These are phyloP conservation scores for Oryzias woworae DNA, from an alignment of 2,113 vertebrate species.

Conservation along the genomic window DNA sequence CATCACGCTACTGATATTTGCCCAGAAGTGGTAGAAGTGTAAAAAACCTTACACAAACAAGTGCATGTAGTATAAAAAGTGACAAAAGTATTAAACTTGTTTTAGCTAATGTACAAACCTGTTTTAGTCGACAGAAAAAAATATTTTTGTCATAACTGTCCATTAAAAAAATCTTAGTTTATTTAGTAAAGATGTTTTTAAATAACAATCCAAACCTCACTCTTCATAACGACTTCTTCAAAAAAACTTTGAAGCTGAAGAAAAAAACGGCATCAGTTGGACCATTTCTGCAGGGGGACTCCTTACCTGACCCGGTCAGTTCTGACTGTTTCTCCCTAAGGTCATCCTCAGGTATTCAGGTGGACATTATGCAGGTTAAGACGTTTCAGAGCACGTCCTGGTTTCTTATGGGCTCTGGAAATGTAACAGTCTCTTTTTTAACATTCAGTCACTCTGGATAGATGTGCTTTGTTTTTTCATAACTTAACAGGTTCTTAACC, in stretches of 20 bases:
- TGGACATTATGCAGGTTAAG: slow-evolving; percentile 60
- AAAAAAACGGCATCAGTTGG: slow-evolving; percentile 42
- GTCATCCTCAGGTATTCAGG: slow-evolving; percentile 58
- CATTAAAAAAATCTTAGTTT: too few relatives aligned
- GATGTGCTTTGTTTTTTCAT: slow-evolving; percentile 23
- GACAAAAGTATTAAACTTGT: too few relatives aligned
- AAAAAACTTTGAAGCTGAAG: slow-evolving; percentile 33
- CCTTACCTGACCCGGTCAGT: slow-evolving; percentile 59
- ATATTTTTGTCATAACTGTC: too few relatives aligned
- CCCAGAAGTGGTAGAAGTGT: too few relatives aligned
- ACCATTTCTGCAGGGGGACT: slow-evolving; percentile 4
- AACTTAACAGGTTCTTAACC: slow-evolving; percentile 20
- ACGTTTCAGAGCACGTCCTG: slow-evolving; percentile 53
- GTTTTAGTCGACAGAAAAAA: too few relatives aligned
- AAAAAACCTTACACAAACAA: too few relatives aligned
- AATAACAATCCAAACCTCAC: slow-evolving; percentile 6
- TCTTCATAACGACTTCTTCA: slow-evolving; percentile 23
- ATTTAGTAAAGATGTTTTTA: not conserved
- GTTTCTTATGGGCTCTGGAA: slow-evolving; percentile 59
- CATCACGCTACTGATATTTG: too few relatives aligned
- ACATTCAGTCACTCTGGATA: slow-evolving; percentile 22
- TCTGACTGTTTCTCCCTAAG: slow-evolving; percentile 51
- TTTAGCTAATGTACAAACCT: too few relatives aligned
- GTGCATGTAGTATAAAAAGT: too few relatives aligned
- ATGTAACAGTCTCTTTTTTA: slow-evolving; percentile 34